Conservation (phyloP, 1,140 invertebrate genomes). For the Carposina sasakii region DNA sequence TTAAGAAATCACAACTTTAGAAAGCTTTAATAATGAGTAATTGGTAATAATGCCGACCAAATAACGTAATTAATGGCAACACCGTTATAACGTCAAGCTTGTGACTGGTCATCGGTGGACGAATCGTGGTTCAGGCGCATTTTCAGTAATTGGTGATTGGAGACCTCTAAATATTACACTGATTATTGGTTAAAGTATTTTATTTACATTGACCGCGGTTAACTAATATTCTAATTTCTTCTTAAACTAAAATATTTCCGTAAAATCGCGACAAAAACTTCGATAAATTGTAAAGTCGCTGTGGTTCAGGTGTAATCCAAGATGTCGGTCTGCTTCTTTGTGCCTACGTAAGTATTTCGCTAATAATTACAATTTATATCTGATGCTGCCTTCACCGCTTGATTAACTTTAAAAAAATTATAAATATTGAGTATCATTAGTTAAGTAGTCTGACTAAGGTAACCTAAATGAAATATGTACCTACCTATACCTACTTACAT, state of each 20-base stretch:
- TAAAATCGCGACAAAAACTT: background rate
- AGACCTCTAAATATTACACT: conserved; percentile 67
- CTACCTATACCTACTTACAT: too few species aligned
- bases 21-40: too few species aligned
- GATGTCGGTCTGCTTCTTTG: conserved; percentile 70
- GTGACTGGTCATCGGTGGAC: conserved; percentile 72
- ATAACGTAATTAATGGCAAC: conserved; percentile 32
- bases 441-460: too few species aligned
- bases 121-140: conserved; percentile 71
- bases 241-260: too few species aligned
- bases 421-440: too few species aligned
- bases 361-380: conserved; percentile 12
- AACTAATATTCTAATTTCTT: conserved; percentile 38
- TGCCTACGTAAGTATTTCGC: conserved; percentile 61
- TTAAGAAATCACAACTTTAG: too few species aligned
- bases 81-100: conserved; percentile 55
- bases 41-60: too few species aligned
- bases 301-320: conserved; percentile 35
- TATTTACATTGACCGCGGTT: conserved; percentile 58
- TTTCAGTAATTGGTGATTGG: conserved; percentile 72
- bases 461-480: too few species aligned
- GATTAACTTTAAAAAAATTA: too few species aligned
- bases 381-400: too few species aligned
- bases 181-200: conserved; percentile 70
- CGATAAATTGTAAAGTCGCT: background rate